Percentiles rank a stretch among this genome's conserved stretches.
Conservation (phyloP, 1,140 invertebrate species). For the Vollenhovia emeryi region DNA sequence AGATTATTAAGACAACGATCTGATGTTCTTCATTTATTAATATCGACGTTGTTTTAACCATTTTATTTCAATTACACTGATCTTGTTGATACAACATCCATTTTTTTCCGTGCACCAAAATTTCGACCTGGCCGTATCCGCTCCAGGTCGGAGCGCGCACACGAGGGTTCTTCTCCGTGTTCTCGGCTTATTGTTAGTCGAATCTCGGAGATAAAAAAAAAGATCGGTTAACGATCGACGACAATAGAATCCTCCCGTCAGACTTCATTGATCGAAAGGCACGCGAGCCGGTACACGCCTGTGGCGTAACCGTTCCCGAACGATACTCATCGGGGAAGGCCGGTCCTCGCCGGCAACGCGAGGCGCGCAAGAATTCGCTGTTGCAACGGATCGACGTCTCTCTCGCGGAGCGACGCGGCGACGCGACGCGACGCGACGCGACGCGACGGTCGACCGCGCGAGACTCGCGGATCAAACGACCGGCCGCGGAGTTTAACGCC, state of each 20-base stretch:
- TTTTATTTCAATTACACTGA: no score
- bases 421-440: background rate
- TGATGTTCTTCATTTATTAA: no score
- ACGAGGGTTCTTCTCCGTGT: background rate
- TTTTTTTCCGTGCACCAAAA: no score
- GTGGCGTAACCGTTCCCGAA: conserved; percentile 45
- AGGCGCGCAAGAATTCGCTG: conserved; percentile 55
- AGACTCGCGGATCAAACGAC: conserved; percentile 63
- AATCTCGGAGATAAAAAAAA: background rate
- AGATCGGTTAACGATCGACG: background rate
- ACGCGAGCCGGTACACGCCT: background rate
- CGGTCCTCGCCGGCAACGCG: conserved; percentile 26
- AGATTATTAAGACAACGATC: no score
- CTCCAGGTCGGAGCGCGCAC: no score
- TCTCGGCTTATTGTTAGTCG: background rate
- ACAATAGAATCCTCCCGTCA: conserved; percentile 1
- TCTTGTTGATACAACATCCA: no score
- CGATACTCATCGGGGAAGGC: conserved; percentile 48
- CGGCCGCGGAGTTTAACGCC: conserved; percentile 68
- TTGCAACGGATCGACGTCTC: conserved; percentile 73
- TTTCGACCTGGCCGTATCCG: no score
- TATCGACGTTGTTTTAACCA: no score
- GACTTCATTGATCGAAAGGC: conserved; percentile 36
- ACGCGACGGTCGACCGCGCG: background rate
- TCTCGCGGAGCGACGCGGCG: conserved; percentile 11